phyloP scores from a whole-genome alignment of 2,113 vertebrate species.

The Ictalurus furcatus region DNA sequence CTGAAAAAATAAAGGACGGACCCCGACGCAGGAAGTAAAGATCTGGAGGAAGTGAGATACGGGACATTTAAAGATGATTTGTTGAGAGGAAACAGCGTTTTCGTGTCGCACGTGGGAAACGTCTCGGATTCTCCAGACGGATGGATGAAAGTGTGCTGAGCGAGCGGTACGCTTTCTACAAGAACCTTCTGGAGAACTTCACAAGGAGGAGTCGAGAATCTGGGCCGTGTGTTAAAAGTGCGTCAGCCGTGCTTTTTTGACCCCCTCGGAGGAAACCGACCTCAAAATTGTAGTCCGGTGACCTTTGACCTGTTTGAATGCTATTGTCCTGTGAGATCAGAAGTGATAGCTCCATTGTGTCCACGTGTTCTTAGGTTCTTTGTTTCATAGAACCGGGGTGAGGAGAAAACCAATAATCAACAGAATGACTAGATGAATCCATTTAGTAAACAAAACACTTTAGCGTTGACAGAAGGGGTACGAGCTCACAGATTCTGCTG shows the following conservation, averaged over 20 bases:
- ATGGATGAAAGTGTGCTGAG: background rate
- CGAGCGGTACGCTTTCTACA: background rate
- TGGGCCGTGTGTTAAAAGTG: background rate
- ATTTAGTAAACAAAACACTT: background rate
- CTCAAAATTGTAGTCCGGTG: background rate
- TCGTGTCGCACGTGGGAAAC: slow-evolving; percentile 20
- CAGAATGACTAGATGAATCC: background rate
- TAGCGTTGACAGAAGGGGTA: background rate
- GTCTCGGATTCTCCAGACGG: background rate
- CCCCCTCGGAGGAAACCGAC: background rate
- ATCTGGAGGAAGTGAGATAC: slow-evolving; percentile 2
- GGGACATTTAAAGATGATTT: background rate
- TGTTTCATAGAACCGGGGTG: background rate
- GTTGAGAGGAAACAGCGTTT: background rate
- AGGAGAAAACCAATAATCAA: background rate
- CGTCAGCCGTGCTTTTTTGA: slow-evolving; percentile 16
- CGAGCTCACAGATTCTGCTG: background rate
- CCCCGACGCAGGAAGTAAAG: slow-evolving; percentile 41
- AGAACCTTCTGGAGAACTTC: slow-evolving; percentile 5
- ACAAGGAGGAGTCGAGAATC: background rate
- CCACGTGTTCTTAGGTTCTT: background rate
- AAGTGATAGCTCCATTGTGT: background rate
- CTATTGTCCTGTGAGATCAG: background rate
- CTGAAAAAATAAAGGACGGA: background rate
- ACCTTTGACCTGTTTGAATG: slow-evolving; percentile 23